A percentile compares a stretch with the other conserved stretches of the same genome.
Conservation (phyloP, 2,888 invertebrate species). For the Drosophila falleni region DNA sequence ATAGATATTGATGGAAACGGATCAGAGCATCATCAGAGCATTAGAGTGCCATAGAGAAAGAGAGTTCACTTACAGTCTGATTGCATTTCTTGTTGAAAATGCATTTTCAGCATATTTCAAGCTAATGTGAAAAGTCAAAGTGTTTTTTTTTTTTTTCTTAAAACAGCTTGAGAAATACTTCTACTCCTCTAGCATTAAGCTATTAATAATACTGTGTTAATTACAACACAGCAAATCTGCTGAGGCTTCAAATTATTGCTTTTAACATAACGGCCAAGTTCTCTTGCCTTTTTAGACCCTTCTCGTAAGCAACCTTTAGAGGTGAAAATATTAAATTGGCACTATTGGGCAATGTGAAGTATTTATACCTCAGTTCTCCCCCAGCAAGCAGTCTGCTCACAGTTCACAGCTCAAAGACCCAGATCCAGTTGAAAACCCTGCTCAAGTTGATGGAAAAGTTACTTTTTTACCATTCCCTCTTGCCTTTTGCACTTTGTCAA, state of each 20-base stretch:
- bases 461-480: slow-evolving; percentile 58
- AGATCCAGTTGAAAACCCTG: slow-evolving; percentile 44
- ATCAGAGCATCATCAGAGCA: slow-evolving; percentile 48
- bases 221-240: slow-evolving; percentile 42
- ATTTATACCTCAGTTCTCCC: slow-evolving; percentile 33
- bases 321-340: slow-evolving; percentile 44
- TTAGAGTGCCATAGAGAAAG: slow-evolving; percentile 16
- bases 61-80: slow-evolving; percentile 6
- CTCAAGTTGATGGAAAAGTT: slow-evolving; percentile 79
- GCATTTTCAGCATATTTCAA: slow-evolving; percentile 30
- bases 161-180: neutral
- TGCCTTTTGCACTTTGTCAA: slow-evolving; percentile 47
- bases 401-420: slow-evolving; percentile 1
- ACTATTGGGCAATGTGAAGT: slow-evolving; percentile 56
- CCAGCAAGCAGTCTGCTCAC: slow-evolving; percentile 13
- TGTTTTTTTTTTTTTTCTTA: neutral
- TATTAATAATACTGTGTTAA: slow-evolving; percentile 46
- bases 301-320: slow-evolving; percentile 34
- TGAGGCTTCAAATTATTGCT: slow-evolving; percentile 54
- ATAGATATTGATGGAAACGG: slow-evolving; percentile 52
- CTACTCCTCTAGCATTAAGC: slow-evolving; percentile 5
- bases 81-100: slow-evolving; percentile 34
- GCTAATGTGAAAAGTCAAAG: neutral
- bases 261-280: slow-evolving; percentile 19
- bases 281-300: neutral